Conservation (phyloP, 2,113 vertebrate genomes). For the Saiga tatarica region DNA sequence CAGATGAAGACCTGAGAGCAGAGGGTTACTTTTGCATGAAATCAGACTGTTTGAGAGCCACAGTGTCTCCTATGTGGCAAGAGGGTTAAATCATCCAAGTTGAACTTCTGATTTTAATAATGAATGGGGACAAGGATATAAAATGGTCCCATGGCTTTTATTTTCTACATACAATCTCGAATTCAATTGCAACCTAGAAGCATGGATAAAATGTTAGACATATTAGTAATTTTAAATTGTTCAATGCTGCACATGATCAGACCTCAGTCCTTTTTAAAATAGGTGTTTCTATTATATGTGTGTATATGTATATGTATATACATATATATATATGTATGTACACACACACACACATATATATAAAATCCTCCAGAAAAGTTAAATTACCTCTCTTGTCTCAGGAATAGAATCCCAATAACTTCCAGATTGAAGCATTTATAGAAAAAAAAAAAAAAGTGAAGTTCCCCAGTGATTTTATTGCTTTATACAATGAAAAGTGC, state of each 20-base stretch:
- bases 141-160: constrained; percentile 58
- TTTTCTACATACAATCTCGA: constrained; percentile 34
- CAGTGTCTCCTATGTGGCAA: background rate
- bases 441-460: background rate
- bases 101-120: constrained; percentile 65
- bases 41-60: constrained; percentile 51
- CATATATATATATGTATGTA: fast-evolving
- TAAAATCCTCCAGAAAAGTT: constrained; percentile 72
- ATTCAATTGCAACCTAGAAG: constrained; percentile 57
- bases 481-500: constrained; percentile 47
- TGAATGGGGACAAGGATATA: constrained; percentile 39
- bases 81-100: constrained; percentile 34
- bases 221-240: constrained; percentile 73
- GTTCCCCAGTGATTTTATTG: constrained; percentile 70
- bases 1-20: constrained; percentile 59
- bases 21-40: constrained; percentile 56
- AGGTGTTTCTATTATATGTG: constrained; percentile 51
- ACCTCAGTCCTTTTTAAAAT: constrained; percentile 65
- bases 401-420: constrained; percentile 56
- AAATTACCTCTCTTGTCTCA: constrained; percentile 63
- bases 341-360: fast-evolving
- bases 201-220: constrained; percentile 51
- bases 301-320: fast-evolving
- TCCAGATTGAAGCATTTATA: constrained; percentile 25
- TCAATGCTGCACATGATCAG: constrained; percentile 53